phyloP scores from a whole-genome alignment of 2,888 invertebrate genomes.

The Psylliodes chrysocephalus region DNA sequence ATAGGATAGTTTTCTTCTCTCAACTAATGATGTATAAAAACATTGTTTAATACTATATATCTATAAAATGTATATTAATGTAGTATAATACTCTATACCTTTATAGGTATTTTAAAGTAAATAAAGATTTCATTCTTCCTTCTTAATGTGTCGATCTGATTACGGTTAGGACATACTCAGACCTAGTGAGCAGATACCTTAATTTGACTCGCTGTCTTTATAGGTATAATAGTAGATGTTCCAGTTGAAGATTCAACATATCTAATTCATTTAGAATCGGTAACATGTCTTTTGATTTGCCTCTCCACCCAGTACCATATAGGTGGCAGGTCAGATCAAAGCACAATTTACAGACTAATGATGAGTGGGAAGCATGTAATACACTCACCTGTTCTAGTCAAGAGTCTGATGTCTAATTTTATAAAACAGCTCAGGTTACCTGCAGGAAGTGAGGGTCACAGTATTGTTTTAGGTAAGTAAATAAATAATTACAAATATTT shows the following conservation, averaged over 20 bases:
- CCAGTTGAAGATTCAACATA: constrained; percentile 87
- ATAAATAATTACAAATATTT: constrained; percentile 46
- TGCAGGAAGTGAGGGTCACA: constrained; percentile 69
- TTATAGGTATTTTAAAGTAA: no score
- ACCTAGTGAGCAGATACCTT: no score
- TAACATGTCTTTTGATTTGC: constrained; percentile 87
- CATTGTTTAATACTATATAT: no score
- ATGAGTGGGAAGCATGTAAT: constrained; percentile 78
- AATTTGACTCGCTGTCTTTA: neutral
- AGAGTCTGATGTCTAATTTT: constrained; percentile 82
- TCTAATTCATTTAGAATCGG: constrained; percentile 85
- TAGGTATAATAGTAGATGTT: constrained; percentile 81
- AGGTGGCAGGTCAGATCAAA: constrained; percentile 72
- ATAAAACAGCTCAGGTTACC: constrained; percentile 76
- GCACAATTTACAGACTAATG: constrained; percentile 75
- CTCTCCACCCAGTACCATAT: constrained; percentile 88
- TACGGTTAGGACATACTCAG: neutral
- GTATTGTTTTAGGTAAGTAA: constrained; percentile 79
- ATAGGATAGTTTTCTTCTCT: no score
- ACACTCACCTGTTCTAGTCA: constrained; percentile 82
- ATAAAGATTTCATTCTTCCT: no score
- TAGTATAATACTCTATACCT: no score
- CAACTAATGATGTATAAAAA: no score
- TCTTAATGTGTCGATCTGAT: no score
- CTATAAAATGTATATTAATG: no score